Percentiles rank a stretch among this genome's conserved stretches.
phyloP scores from a whole-genome alignment of 2,113 vertebrate species.

The Myotis lucifugus region DNA sequence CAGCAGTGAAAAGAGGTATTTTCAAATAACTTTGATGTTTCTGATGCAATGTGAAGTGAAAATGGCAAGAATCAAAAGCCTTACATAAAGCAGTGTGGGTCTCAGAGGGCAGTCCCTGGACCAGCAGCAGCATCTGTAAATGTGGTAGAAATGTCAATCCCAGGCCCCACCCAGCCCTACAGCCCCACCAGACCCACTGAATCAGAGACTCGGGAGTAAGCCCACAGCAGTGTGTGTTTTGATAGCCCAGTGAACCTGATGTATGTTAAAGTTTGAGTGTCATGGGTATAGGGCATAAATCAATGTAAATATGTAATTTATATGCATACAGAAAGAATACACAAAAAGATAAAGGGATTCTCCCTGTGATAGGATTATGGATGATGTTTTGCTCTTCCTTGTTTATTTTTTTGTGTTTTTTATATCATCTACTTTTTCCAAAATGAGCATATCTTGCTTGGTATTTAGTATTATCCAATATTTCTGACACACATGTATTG shows the following conservation, averaged over 20 bases:
- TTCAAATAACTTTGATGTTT: background rate
- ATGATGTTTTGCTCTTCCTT: background rate
- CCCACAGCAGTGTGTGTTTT: background rate
- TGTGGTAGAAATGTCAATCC: background rate
- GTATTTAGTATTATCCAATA: background rate
- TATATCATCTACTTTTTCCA: background rate
- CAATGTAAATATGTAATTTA: background rate
- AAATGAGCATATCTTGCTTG: constrained; percentile 29
- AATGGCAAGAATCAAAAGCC: background rate
- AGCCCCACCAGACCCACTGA: background rate
- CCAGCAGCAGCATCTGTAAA: background rate
- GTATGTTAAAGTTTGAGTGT: background rate
- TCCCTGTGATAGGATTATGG: background rate
- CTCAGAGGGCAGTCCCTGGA: background rate
- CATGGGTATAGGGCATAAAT: background rate
- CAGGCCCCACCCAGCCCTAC: background rate
- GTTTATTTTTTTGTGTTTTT: background rate
- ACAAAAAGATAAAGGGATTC: background rate
- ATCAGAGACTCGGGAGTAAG: background rate
- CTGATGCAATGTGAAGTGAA: background rate
- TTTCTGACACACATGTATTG: background rate
- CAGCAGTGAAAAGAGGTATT: background rate
- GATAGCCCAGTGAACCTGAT: background rate
- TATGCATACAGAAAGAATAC: background rate
- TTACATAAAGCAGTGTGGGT: background rate